phyloP scores from a whole-genome alignment of 2,113 vertebrate genomes.

The Mola mola region DNA sequence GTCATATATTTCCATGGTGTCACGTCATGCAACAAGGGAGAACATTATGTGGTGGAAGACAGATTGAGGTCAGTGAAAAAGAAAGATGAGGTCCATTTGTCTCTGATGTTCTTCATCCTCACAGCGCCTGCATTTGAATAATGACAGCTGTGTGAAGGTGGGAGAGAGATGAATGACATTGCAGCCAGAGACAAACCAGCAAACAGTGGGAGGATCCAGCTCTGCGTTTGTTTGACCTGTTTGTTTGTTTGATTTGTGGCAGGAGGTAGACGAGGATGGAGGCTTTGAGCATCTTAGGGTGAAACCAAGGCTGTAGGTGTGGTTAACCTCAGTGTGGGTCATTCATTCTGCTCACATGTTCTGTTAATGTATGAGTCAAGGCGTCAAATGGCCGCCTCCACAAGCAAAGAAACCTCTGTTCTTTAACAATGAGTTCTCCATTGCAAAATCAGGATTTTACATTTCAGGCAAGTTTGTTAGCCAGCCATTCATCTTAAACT shows the following conservation, averaged over 20 bases:
- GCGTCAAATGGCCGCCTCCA: constrained; percentile 30
- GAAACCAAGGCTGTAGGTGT: constrained; percentile 69
- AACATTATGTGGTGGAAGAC: constrained; percentile 25
- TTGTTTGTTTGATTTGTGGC: constrained; percentile 67
- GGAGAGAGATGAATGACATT: constrained; percentile 28
- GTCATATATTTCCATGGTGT: constrained; percentile 59
- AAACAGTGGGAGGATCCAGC: constrained; percentile 39
- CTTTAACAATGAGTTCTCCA: constrained; percentile 44
- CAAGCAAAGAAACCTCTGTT: constrained; percentile 33
- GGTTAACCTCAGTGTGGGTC: constrained; percentile 76
- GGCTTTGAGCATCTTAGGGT: constrained; percentile 52
- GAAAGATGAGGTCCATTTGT: constrained; percentile 25
- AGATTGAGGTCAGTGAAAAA: constrained; percentile 50
- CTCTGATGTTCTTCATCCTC: constrained; percentile 27
- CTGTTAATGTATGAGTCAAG: constrained; percentile 45
- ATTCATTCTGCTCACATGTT: constrained; percentile 56
- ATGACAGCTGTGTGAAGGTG: constrained; percentile 33
- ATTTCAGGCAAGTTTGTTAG: constrained; percentile 20
- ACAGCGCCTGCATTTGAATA: constrained; percentile 25
- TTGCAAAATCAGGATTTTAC: constrained; percentile 38
- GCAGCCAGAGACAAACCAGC: constrained; percentile 46
- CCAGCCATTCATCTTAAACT: constrained; percentile 42
- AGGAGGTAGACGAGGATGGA: constrained; percentile 36
- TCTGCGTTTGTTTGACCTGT: constrained; percentile 57
- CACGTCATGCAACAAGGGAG: constrained; percentile 41